Evolutionary conservation across 2,888 invertebrate genomes (phyloP).

Genomic region (Dynastes grantii): DNA sequence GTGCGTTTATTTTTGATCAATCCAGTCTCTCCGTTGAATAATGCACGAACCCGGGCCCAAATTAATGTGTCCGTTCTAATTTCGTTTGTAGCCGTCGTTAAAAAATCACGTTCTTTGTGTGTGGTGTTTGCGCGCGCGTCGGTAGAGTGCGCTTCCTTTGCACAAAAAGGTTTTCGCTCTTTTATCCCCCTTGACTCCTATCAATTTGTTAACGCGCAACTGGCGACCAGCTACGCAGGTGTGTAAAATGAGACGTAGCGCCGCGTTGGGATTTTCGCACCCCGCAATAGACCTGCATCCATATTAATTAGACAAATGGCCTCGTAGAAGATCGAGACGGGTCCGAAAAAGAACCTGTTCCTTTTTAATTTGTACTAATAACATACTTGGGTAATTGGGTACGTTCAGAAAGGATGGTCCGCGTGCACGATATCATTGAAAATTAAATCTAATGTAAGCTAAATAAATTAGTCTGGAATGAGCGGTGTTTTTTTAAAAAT

Average conservation of each 20-base stretch:
- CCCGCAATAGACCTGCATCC: background rate
- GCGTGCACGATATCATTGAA: no score
- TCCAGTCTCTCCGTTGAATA: slow-evolving; percentile 31
- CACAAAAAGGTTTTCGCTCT: background rate
- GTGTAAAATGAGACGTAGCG: background rate
- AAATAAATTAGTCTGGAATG: no score
- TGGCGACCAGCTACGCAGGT: background rate
- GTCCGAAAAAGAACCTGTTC: background rate
- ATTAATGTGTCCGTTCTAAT: slow-evolving; percentile 37
- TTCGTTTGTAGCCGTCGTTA: slow-evolving; percentile 17
- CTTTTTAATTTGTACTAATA: background rate
- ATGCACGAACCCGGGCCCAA: slow-evolving; percentile 17
- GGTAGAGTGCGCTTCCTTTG: no score
- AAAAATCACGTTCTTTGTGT: slow-evolving; percentile 36
- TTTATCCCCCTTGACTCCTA: slow-evolving; percentile 1
- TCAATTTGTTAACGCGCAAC: background rate
- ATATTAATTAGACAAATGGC: slow-evolving; percentile 5
- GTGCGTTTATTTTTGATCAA: slow-evolving; percentile 40
- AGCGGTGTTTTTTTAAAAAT: no score
- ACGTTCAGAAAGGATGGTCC: background rate
- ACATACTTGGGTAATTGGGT: background rate
- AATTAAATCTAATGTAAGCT: no score
- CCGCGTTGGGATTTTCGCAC: background rate
- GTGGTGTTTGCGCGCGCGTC: no score
- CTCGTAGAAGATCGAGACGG: background rate